These are phyloP conservation scores for Symphodus melops DNA, from an alignment of 2,113 vertebrate species.

Conservation along the genomic window DNA sequence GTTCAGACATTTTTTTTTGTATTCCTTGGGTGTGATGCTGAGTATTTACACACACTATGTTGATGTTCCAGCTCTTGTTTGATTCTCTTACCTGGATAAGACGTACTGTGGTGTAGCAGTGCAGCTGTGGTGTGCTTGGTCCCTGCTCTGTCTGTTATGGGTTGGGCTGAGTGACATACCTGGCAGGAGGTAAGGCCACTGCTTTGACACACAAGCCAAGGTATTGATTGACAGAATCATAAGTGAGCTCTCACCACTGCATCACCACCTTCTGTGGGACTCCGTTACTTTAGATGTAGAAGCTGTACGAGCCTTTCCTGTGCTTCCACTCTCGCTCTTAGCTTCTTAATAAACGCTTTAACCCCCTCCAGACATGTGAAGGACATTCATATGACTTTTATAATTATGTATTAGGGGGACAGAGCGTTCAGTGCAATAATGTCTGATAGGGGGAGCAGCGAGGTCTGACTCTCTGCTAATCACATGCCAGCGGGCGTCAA, in stretches of 20 bases:
- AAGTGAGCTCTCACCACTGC: constrained; percentile 58
- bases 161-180: constrained; percentile 44
- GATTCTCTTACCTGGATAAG: constrained; percentile 51
- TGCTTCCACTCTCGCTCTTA: background rate
- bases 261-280: constrained; percentile 28
- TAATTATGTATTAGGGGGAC: constrained; percentile 62
- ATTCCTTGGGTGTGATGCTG: constrained; percentile 27
- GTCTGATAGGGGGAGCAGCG: constrained; percentile 54
- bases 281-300: constrained; percentile 23
- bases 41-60: constrained; percentile 41
- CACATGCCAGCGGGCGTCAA: constrained; percentile 68
- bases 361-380: constrained; percentile 61
- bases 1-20: constrained; percentile 20
- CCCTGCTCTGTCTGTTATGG: constrained; percentile 25
- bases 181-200: constrained; percentile 37
- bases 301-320: background rate
- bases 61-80: constrained; percentile 48
- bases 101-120: constrained; percentile 7
- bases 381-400: constrained; percentile 57
- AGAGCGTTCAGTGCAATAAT: constrained; percentile 43
- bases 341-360: constrained; percentile 13
- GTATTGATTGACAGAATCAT: constrained; percentile 74
- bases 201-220: constrained; percentile 45
- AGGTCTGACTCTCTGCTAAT: constrained; percentile 64
- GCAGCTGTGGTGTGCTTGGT: constrained; percentile 24